Base-by-base conservation (phyloP, 2,797 vertebrate species). In the Choloepus didactylus region DNA sequence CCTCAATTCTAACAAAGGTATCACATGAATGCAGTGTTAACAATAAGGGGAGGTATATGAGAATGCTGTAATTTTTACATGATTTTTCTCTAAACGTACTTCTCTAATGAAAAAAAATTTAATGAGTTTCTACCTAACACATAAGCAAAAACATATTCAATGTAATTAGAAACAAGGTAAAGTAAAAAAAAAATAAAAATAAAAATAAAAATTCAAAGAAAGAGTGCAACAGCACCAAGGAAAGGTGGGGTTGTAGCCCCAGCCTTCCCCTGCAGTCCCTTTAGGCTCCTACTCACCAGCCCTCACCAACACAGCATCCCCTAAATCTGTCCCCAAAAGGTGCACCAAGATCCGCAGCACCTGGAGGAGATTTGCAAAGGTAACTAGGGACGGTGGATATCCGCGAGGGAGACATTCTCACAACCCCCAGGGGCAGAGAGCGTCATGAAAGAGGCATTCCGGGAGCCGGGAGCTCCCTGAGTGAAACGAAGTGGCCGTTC, bases 191-290 rank as follows among this genome's bases (percentile, higher is more conserved):
- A 44, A 44, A 44, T 44, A 35, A 56, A 56, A 21, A 6, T 44
- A 44, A 44, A 44, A 44, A 44, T 5, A 6, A 44, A 44, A 44
- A 5, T 56, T 21, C 19, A 56, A 56, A 56, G 56, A 35, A 56
- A 49, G 41, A 77, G n/a, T 77, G 46, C 4, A 4, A 21, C 14
- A 21, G 29, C 62, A 54, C 64, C 41, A 27, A 21, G 62, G 31
- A 76, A 8, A 3, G 46, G 46, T 44, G 0, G 4, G 2, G 11
- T 72, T 72, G 38, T 11, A 27, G 2, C 1, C 1, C 9, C 27
- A 9, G 38, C 6, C 2, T 0, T 41, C 79, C 73, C 23, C 81
- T 64, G 25, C 29, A 18, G 66, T 9, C 62, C 49, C 15, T 2
- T 11, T 23, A 5, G 2, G 9, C 56, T 31, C 35, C 18, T 9